Base-by-base conservation (phyloP, 1,140 invertebrate species). In the Camponotus floridanus region DNA sequence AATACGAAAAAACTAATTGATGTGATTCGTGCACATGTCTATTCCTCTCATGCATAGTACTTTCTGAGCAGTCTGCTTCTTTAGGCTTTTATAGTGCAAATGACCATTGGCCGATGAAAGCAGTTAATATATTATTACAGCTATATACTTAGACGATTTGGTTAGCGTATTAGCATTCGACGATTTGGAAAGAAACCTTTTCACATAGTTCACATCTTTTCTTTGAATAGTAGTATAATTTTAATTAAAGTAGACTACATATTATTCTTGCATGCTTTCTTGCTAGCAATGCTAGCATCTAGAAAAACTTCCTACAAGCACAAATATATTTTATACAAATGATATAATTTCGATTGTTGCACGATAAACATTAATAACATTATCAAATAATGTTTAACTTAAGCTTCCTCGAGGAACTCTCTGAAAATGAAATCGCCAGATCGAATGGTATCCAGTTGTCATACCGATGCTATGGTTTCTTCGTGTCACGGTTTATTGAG, bases 401-500 rank as follows among this genome's bases (percentile, higher is more conserved):
- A 51, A 95, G 94, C 91, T 90, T 92, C 94, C 5, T 92, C 94
- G n/a, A 90, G 94, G 57, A 94, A 85, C 85, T 92, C 93, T 5
- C 87, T 93, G 94, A 92, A 97, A 95, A 94, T 95, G 55, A 94
- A 95, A n/a, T 97, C 97, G 0, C 97, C 97, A 0, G 97, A 97
- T 91, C 96, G 97, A 48, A 97, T 98, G 95, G 94, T 96, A 1
- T 95, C 96, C 13, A 97, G 97, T 91, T 97, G 96, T 94, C 97
- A 97, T 73, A 94, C 92, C 5, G 93, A 94, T 33, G 80, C 92
- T 13, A 95, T 94, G 92, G 81, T 94, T 26, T 92, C 94, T 18
- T 93, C 94, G n/a, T 92, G 91, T 86, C 86, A 95, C 88, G 86
- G 94, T 64, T 88, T 90, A n/a, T 76, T 93, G 45, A 87, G 81